phyloP scores from a whole-genome alignment of 2,797 vertebrate genomes.

The Melanotaenia parkinsoni region DNA sequence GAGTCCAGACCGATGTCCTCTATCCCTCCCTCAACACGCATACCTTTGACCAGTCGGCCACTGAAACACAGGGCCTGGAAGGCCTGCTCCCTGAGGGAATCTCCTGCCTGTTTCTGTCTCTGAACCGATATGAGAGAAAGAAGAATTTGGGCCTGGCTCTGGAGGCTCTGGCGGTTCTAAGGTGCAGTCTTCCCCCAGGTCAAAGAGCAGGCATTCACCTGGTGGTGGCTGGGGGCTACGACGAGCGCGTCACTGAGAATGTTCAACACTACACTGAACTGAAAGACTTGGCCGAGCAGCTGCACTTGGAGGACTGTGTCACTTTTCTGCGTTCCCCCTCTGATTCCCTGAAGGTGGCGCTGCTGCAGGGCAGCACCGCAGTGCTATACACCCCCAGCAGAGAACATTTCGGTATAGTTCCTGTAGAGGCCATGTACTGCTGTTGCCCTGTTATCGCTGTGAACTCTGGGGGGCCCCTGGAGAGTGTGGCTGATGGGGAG shows the following conservation, averaged over 20 bases:
- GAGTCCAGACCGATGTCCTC: slow-evolving; percentile 88
- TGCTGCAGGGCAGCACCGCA: slow-evolving; percentile 84
- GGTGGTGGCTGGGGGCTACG: slow-evolving; percentile 94
- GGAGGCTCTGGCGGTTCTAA: slow-evolving; percentile 85
- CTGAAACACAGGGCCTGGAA: slow-evolving; percentile 72
- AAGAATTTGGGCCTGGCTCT: slow-evolving; percentile 92
- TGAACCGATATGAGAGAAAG: slow-evolving; percentile 97
- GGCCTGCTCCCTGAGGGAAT: slow-evolving; percentile 85
- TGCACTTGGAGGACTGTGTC: slow-evolving; percentile 82
- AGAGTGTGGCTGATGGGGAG: slow-evolving; percentile 88
- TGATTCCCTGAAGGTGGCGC: slow-evolving; percentile 89
- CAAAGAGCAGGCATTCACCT: slow-evolving; percentile 87
- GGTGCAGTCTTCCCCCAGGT: slow-evolving; percentile 69
- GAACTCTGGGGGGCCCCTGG: slow-evolving; percentile 94
- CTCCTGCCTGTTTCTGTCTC: slow-evolving; percentile 90
- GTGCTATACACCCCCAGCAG: slow-evolving; percentile 96
- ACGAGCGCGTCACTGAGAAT: slow-evolving; percentile 91
- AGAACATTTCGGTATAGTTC: slow-evolving; percentile 98
- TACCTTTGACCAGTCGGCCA: slow-evolving; percentile 82
- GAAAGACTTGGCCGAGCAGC: slow-evolving; percentile 80
- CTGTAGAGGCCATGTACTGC: slow-evolving; percentile 96
- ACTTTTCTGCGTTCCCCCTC: slow-evolving; percentile 94
- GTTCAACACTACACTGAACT: slow-evolving; percentile 92
- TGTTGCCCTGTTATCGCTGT: slow-evolving; percentile 93
- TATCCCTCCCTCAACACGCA: slow-evolving; percentile 92